phyloP scores from a whole-genome alignment of 2,113 vertebrate species.

The Ranitomeya imitator region DNA sequence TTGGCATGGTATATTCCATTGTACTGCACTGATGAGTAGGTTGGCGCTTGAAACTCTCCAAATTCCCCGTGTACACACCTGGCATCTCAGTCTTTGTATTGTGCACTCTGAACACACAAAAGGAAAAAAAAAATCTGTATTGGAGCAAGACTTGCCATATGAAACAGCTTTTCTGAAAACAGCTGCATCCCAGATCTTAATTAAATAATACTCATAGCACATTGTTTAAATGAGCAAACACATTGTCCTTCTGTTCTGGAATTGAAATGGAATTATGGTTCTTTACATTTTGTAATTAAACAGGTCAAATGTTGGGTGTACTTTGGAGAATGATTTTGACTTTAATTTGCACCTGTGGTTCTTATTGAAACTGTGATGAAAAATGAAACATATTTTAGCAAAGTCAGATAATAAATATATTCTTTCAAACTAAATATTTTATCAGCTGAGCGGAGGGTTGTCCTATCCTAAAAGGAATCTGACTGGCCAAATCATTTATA shows the following conservation, averaged over 20 bases:
- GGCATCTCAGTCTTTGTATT: conserved; percentile 35
- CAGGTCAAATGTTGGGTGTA: conserved; percentile 44
- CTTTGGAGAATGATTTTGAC: conserved; percentile 21
- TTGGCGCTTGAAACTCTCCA: conserved; percentile 33
- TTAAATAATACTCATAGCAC: conserved; percentile 68
- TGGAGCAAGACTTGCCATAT: conserved; percentile 61
- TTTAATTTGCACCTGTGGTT: conserved; percentile 53
- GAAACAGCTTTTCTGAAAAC: conserved; percentile 61
- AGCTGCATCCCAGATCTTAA: conserved; percentile 67
- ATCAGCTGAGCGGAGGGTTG: background rate
- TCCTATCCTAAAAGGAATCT: background rate
- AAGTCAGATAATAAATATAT: background rate
- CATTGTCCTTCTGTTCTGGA: conserved; percentile 61
- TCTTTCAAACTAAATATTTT: background rate
- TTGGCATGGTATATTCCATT: conserved; percentile 29
- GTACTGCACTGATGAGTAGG: conserved; percentile 27
- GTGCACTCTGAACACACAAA: conserved; percentile 15
- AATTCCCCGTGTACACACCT: conserved; percentile 44
- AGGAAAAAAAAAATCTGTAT: conserved; percentile 23
- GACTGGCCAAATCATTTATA: background rate
- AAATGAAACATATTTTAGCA: conserved; percentile 1
- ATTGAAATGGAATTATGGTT: conserved; percentile 60
- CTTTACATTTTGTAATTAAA: conserved; percentile 56
- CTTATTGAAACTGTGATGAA: conserved; percentile 32
- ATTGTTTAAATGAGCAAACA: conserved; percentile 68